Evolutionary conservation across 2,888 invertebrate genomes (phyloP), one percentile per base, ranked within the genome.

Genomic region (Tachina lurida): DNA sequence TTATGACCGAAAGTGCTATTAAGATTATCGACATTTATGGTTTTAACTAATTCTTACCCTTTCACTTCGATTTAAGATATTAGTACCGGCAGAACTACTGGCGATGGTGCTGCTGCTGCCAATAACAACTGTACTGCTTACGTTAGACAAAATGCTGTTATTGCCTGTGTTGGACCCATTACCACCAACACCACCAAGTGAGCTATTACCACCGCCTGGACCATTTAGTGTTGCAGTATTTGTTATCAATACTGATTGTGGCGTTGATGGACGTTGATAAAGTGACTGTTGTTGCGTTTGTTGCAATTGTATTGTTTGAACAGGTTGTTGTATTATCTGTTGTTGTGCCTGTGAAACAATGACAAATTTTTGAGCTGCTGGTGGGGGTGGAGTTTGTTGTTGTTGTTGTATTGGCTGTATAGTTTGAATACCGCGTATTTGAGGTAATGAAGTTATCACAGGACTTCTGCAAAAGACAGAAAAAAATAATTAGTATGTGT

Each of bases 371-470:
- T 91, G 92, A 0, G 90, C 80, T 45, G 78, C 68, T 47, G 84
- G 81, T 31, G 79, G 43, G 41, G 78, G 56, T 45, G 79, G 87
- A 22, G 82, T 76, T 41, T 49, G 74, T 52, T 84, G 87, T n/a
- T n/a, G n/a, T 39, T 76, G 80, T 71, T 88, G 89, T 15, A 80
- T 83, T 19, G 88, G 88, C 65, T 90, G 90, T 76, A 89, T 84
- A 60, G 88, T 58, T 86, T 91, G 90, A 71, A 91, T 87, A 74
- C 91, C 88, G 58, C 91, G 90, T 78, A 91, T 88, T 73, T 91
- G 91, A 1, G 92, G 91, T 67, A 91, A 49, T 4, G 92, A 83
- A 3, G 91, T 88, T 1, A 92, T 89, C n/a, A 90, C 91, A 39
- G 91, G 92, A 71, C 91, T 91, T 79, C 91, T 90, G 74, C 15